These are phyloP conservation scores for Drosophila aff. DNA, from an alignment of 1,140 invertebrate species.

Conservation along the genomic window DNA sequence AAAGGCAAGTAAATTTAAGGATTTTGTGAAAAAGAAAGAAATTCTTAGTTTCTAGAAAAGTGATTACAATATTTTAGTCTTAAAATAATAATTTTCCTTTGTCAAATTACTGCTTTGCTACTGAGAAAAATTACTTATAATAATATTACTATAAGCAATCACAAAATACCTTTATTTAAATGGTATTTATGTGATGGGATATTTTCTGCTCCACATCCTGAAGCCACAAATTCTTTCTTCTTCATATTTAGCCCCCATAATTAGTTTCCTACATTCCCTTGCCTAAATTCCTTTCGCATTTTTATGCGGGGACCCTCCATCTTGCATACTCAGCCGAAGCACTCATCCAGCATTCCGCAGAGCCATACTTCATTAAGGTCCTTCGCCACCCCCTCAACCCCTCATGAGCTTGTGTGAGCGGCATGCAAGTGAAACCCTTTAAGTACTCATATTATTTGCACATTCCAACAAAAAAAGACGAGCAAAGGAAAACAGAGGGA, in stretches of 20 bases:
- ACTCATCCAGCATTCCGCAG: constrained; percentile 41
- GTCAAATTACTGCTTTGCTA: too few species aligned
- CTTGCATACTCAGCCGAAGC: constrained; percentile 12
- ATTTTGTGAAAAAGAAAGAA: background rate
- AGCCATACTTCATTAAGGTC: constrained; percentile 48
- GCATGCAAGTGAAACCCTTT: constrained; percentile 57
- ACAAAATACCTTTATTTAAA: background rate
- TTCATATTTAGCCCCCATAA: constrained; percentile 11
- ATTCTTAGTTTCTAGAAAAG: background rate
- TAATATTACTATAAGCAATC: background rate
- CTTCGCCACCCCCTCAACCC: background rate
- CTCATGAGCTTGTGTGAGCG: constrained; percentile 14
- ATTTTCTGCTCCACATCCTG: background rate
- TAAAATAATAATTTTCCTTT: too few species aligned
- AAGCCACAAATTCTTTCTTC: background rate
- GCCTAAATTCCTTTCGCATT: constrained; percentile 28
- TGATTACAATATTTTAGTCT: too few species aligned
- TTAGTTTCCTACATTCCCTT: constrained; percentile 31
- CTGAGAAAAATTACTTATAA: background rate
- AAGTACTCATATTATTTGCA: constrained; percentile 77
- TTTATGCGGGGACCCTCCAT: constrained; percentile 15
- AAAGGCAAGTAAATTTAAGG: constrained; percentile 24
- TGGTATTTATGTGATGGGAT: background rate
- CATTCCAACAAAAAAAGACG: constrained; percentile 32
- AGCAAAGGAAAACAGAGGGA: constrained; percentile 29